phyloP scores from a whole-genome alignment of 2,888 invertebrate species.

The Tromatobia lineatoria region DNA sequence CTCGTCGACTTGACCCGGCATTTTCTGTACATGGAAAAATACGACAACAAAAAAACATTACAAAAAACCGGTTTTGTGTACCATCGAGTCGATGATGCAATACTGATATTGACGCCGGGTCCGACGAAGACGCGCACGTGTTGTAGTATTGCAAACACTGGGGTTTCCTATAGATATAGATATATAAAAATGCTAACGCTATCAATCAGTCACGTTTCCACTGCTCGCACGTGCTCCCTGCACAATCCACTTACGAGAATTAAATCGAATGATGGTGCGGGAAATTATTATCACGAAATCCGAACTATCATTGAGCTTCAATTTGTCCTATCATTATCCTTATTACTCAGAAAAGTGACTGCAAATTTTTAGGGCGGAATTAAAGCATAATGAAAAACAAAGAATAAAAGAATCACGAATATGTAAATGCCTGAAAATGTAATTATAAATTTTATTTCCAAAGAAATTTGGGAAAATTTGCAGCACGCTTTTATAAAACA shows the following conservation, averaged over 20 bases:
- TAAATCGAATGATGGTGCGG: background rate
- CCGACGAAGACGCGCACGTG: background rate
- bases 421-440: background rate
- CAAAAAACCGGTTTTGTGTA: background rate
- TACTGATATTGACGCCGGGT: background rate
- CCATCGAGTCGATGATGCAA: background rate
- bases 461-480: background rate
- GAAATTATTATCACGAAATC: background rate
- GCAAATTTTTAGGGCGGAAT: background rate
- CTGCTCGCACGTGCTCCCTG: background rate
- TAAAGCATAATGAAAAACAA: background rate
- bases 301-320: conserved; percentile 1
- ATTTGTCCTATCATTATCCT: background rate
- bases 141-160: background rate
- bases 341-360: background rate
- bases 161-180: background rate
- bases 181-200: background rate
- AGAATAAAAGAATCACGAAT: background rate
- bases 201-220: conserved; percentile 13
- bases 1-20: conserved; percentile 88
- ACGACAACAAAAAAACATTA: background rate
- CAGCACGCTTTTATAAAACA: background rate
- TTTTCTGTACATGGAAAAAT: conserved; percentile 64
- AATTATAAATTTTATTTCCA: background rate
- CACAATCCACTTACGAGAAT: conserved; percentile 1